Evolutionary conservation across 2,888 invertebrate species (phyloP), one percentile per base, ranked within the genome.

Genomic region (Masnerella sp.): DNA sequence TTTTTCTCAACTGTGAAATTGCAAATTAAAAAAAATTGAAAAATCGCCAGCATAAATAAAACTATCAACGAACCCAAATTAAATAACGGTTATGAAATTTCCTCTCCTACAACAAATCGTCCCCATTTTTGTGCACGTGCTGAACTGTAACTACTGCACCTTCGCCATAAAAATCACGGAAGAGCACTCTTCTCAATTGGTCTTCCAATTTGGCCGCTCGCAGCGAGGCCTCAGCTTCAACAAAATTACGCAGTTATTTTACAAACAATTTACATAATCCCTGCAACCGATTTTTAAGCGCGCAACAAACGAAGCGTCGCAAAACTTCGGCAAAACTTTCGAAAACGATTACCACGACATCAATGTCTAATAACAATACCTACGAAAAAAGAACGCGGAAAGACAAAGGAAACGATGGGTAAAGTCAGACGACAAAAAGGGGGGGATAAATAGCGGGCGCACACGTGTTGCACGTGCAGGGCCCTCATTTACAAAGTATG

Each of bases 401-500:
- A 45, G 14, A 45, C 36, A 58, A 45, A 58, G 20, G 45, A 36
- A n/a, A 12, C 30, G n/a, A 25, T 42, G 34, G 43, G 30, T 42
- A 25, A 28, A 54, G 14, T 25, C 11, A 22, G 25, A 52, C 12
- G 51, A 8, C 22, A n/a, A 36, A 51, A 20, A 17, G 36, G 15
- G 14, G 18, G 40, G 18, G 40, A n/a, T 9, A 42, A 38, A 42
- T 18, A 40, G 14, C 9, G 18, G 15, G 32, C 30, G 38, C 47
- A 36, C 43, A 22, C 36, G 51, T 40, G 52, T 34, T 34, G 43
- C 62, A 32, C 49, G 49, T 40, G 40, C 61, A 36, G 45, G 40
- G 45, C 17, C 42, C 45, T 40, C 28, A 54, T 52, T 64, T 45
- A 28, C 45, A 64, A 64, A 12, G 52, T 38, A 36, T 14, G 56